These are phyloP conservation scores for Drosophila simulans DNA, from an alignment of 1,140 invertebrate genomes.

Conservation along the genomic window DNA sequence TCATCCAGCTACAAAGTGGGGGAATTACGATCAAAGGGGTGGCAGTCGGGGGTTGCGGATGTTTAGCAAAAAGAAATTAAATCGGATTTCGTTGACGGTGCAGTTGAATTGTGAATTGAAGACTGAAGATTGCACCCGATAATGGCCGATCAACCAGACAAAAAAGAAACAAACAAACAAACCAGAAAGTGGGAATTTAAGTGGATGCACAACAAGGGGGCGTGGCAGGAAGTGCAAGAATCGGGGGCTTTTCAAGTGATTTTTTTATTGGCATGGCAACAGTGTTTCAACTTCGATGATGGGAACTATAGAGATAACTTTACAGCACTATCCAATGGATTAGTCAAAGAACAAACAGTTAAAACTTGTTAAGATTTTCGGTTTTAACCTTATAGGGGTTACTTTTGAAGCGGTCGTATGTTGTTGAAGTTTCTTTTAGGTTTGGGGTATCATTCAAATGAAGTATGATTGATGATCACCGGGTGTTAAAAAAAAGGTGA, in stretches of 20 bases:
- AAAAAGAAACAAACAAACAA: slow-evolving; percentile 3
- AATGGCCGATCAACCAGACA: slow-evolving; percentile 25
- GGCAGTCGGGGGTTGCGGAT: neutral
- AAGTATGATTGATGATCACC: slow-evolving; percentile 8
- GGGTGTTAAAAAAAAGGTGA: slow-evolving; percentile 11
- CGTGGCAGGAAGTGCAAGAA: slow-evolving; percentile 14
- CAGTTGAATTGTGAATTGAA: slow-evolving; percentile 31
- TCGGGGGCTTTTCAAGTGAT: slow-evolving; percentile 3
- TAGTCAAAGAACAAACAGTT: too few species aligned
- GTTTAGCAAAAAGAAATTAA: slow-evolving; percentile 17
- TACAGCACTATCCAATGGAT: too few species aligned
- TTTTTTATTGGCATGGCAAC: neutral
- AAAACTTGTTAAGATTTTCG: too few species aligned
- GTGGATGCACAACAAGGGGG: slow-evolving; percentile 9
- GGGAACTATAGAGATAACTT: too few species aligned
- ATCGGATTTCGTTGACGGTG: slow-evolving; percentile 40
- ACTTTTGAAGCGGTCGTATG: neutral
- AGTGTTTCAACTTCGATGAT: neutral
- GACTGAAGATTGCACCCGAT: slow-evolving; percentile 30
- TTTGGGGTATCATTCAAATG: neutral
- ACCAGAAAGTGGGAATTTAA: slow-evolving; percentile 12
- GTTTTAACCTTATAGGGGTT: too few species aligned
- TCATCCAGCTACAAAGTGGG: slow-evolving; percentile 43
- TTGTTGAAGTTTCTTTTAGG: neutral
- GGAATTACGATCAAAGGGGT: slow-evolving; percentile 4